Evolutionary conservation across 2,797 vertebrate genomes (phyloP), one percentile per base, ranked within the genome.

Genomic region (Morus bassanus): DNA sequence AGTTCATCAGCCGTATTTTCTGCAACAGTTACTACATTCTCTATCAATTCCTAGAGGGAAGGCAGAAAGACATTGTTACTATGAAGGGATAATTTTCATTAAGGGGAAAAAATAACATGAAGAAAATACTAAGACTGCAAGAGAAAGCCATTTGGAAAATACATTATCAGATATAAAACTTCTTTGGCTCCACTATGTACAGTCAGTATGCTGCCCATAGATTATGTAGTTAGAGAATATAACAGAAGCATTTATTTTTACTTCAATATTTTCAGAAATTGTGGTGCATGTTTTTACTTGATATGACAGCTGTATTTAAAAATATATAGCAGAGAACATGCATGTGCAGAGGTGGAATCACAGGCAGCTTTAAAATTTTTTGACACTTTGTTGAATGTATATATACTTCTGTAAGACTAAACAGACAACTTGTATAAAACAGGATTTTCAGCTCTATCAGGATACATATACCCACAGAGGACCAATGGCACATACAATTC

Each of bases 1-100:
- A 99, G 97, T 96, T 99, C 99, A 22, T 99, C 99, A 0, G 99
- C 99, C 0, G 99, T 99, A 97, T 99, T 99, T 93, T 99, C 99
- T 2, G 99, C 99, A 84, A 99, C 99, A 2, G 99, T 98, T 96
- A 99, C 99, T 78, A 99, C 99, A 17, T 98, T 99, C 88, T 99
- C 99, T 43, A 99, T 99, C 94, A 99, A 97, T 87, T 99, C 99
- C 99, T 99, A 95, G 37, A 59, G 30, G 59, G 60, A 83, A 74
- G 21, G 85, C 6, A 94, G 63, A 64, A 2, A 61, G 28, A 19
- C 4, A 28, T 3, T 12, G 11, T 93, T 60, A 84, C 10, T 30
- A 63, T 13, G 54, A 85, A 50, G 37, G 3, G 22, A 11, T 37
- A 4, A 56, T 35, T 76, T 73, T 50, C 7, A 45, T 45, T 11